Evolutionary conservation across 2,113 vertebrate species (phyloP), one percentile per base, ranked within the genome.

Genomic region (Percopsis transmontana): DNA sequence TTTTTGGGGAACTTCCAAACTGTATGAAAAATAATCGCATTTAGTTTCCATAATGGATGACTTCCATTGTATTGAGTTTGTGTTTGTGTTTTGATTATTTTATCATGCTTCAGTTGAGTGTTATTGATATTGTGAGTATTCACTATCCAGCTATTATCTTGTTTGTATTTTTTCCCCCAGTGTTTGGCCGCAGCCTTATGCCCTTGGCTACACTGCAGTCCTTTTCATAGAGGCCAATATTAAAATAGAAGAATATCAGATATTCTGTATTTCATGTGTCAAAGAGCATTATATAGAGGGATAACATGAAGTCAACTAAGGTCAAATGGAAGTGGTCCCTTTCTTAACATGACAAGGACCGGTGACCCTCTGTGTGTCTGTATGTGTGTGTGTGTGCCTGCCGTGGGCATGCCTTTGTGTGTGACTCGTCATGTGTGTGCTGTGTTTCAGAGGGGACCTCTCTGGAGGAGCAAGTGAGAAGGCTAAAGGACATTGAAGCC

Each of bases 401-500:
- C 13, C 1, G 13, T 65, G 39, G 58, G 48, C 27, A 24, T 58
- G 47, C 53, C 5, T 62, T 16, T 68, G 42, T 62, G 33, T 51
- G 14, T 14, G 33, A 40, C 55, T 76, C 62, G 62, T 21, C 77
- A 54, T 70, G 66, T 86, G 68, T 77, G 44, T 84, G 67, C 62
- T 87, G 80, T 88, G 79, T 84, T 85, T 84, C 76, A 98, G 97
- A 96, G 76, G 95, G 95, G 71, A 76, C 90, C 84, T 93, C 95
- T 80, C 93, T 99, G 2, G 88, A 93, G 40, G 96, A 98, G 79
- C 97, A 99, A 81, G 97, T 96, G 83, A 96, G 91, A 90, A 88
- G 97, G 87, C 95, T 96, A 67, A 98, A 98, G 90, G 96, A 97
- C 76, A 97, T 99, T 62, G 97, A 98, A 87, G 96, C 95, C 84